Base-by-base conservation (phyloP, 2,113 vertebrate genomes). In the Nematolebias whitei region DNA sequence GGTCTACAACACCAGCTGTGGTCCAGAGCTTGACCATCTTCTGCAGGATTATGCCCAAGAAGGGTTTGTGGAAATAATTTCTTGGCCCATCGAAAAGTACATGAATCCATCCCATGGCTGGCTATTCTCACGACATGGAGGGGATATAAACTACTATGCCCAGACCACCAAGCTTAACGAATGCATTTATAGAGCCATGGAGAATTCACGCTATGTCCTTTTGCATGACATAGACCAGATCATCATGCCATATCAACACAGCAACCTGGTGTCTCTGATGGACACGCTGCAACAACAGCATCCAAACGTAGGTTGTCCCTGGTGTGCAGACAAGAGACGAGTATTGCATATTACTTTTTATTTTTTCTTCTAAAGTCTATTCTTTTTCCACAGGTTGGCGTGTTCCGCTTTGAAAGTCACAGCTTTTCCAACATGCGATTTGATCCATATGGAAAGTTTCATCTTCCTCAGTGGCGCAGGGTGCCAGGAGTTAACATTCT, bases 151-250 rank as follows among this genome's bases (percentile, higher is more conserved):
- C 15, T 93, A 93, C 61, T 92, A 0, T 22, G 90, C 89, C 7
- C 91, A 93, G 56, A 51, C 89, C n/a, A 59, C 82, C 24, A 91
- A 89, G 0, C 86, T 92, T 0, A 93, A 92, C n/a, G 90, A 91
- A 23, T 93, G 91, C 39, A 66, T 90, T 44, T 92, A 93, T 70
- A 87, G 91, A 62, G 73, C 85, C 51, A 93, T 92, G 90, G 82
- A 83, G 22, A 59, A 58, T 12, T 91, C 90, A 1, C 87, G 67
- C 68, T 92, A 90, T 10, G 67, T 92, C 51, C 70, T 93, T 59
- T 71, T 95, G 47, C 92, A 91, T 49, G 93, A 95, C 74, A 88
- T 91, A 2, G 93, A 94, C 76, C 93, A 94, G 85, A 93, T 93
- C 49, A 88, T 93, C 38, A 85, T 93, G 83, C 93, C 92, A 1